Evolutionary conservation across 2,888 invertebrate species (phyloP), one percentile per base, ranked within the genome.

Genomic region (Neoaliturus tenellus): DNA sequence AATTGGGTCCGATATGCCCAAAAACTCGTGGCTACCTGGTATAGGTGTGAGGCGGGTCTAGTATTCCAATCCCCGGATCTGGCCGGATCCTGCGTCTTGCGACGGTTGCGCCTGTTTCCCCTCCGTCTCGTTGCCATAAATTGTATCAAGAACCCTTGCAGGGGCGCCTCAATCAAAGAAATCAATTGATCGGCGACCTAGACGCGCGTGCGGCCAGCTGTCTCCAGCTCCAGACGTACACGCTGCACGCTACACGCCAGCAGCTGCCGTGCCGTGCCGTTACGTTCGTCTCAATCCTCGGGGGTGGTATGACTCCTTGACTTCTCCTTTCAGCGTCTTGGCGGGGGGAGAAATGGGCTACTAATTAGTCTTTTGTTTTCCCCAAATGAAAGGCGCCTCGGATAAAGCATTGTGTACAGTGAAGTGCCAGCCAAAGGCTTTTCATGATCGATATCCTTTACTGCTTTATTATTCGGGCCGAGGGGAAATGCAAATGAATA

Each of bases 81-180:
- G 6, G 31, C 31, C n/a, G 62, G 12, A 20, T 39, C n/a, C 39
- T 8, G 39, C n/a, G n/a, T n/a, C n/a, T n/a, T n/a, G 71, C 20
- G 33, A 23, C 71, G 71, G 71, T 71, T 71, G 71, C 35, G 33
- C 39, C 39, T 39, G 71, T 71, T 71, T 71, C 71, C 39, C 39
- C 71, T 12, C 35, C 33, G 33, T 39, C 35, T 39, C 39, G 71
- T 71, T 71, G 71, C 71, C 71, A 71, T 71, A 71, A 71, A 71
- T 71, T 71, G 71, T 71, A 71, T 71, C 71, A 71, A 71, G 71
- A 71, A 71, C 71, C 71, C 71, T 71, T 71, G 62, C 62, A 28
- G 62, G 71, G 71, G 35, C 23, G 71, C 25, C 39, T 39, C 71
- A 71, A 71, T 71, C 71, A 71, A 71, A 71, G 71, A 71, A 71